A percentile compares a stretch with the other conserved stretches of the same genome.
These are phyloP conservation scores for Mustelus asterias DNA, from an alignment of 2,113 vertebrate species.

Conservation along the genomic window DNA sequence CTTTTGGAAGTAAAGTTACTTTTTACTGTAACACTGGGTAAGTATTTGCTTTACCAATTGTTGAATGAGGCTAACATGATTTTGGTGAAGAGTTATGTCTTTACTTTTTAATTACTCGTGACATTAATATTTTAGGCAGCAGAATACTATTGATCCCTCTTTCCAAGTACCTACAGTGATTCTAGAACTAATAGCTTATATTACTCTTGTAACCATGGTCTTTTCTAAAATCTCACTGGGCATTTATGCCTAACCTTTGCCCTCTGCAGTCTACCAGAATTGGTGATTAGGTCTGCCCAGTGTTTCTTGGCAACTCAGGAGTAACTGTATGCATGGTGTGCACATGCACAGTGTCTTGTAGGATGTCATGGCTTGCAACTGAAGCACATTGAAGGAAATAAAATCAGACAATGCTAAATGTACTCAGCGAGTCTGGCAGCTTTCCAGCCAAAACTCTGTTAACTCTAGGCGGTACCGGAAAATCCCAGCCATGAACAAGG, in stretches of 20 bases:
- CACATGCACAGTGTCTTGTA: background rate
- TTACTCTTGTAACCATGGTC: background rate
- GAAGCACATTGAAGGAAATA: background rate
- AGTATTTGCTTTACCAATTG: background rate
- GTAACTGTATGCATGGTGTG: background rate
- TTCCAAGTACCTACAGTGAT: background rate
- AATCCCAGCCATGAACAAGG: no score
- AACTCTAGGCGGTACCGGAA: no score
- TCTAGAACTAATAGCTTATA: background rate
- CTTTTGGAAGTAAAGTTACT: slow-evolving; percentile 16
- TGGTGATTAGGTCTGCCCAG: background rate
- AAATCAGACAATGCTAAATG: background rate
- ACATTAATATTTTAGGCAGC: background rate
- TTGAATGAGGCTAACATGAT: background rate
- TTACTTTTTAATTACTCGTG: background rate
- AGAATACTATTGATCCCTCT: background rate
- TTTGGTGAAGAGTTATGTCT: background rate
- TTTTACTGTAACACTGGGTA: slow-evolving; percentile 17
- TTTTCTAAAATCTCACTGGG: background rate
- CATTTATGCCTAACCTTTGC: background rate
- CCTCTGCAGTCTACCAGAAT: background rate
- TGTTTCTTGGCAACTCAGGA: background rate
- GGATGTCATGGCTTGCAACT: background rate
- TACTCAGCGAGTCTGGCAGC: background rate
- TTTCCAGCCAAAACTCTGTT: no score